Evolutionary conservation across 1,140 invertebrate genomes (phyloP).

Genomic region (Eriocheir sinensis): DNA sequence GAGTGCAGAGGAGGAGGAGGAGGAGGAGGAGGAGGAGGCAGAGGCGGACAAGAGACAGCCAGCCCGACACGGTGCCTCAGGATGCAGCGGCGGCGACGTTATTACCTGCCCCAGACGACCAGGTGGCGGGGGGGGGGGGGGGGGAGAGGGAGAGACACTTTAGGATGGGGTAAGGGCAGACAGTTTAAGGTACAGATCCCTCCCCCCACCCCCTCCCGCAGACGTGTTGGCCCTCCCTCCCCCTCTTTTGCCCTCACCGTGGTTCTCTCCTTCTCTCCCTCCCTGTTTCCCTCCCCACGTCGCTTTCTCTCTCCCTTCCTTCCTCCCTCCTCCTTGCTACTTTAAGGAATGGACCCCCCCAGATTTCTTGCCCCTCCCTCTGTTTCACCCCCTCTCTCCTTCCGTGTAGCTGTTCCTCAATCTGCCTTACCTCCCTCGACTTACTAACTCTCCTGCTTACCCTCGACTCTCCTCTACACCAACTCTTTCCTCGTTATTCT

Average conservation of each 20-base stretch:
- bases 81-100: not conserved
- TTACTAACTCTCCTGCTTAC: no score
- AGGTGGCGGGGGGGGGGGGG: not conserved
- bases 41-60: not conserved
- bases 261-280: not conserved
- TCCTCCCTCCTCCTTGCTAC: no score
- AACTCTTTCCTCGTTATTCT: no score
- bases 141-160: not conserved
- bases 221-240: not conserved
- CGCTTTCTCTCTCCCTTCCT: no score
- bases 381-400: no score
- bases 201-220: not conserved
- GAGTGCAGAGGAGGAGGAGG: no score
- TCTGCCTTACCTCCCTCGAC: no score
- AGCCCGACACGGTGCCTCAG: not conserved
- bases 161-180: not conserved
- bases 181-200: not conserved
- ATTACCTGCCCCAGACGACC: not conserved
- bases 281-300: not conserved
- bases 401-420: no score
- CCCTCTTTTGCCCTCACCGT: not conserved
- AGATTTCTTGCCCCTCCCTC: not conserved
- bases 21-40: not conserved
- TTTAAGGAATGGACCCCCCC: slow-evolving; percentile 11
- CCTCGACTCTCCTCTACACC: no score